Conservation (phyloP, 2,113 vertebrate species). For the Hylia prasina region DNA sequence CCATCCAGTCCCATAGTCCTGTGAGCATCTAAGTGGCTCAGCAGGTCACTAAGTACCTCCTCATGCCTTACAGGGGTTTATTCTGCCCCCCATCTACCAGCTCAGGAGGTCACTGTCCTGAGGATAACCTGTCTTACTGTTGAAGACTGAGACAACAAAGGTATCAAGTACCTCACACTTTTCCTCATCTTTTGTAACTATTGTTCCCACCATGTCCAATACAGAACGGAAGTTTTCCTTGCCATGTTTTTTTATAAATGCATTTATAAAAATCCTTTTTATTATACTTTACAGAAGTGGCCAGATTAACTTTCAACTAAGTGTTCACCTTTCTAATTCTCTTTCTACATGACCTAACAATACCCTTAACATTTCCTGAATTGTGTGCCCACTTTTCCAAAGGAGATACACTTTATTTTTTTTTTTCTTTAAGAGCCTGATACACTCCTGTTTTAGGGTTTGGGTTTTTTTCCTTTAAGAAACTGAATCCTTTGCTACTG, state of each 20-base stretch:
- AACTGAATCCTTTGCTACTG: not conserved
- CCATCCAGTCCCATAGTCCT: not conserved
- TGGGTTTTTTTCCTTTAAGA: not conserved
- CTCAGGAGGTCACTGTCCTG: not conserved
- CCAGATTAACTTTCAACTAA: not conserved
- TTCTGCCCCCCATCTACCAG: not conserved
- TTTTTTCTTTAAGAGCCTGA: not conserved
- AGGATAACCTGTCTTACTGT: not conserved
- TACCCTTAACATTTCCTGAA: not conserved
- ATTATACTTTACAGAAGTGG: not conserved
- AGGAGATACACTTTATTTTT: not conserved
- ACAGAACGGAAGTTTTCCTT: not conserved
- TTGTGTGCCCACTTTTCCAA: not conserved
- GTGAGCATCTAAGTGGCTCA: not conserved
- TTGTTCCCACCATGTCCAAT: not conserved
- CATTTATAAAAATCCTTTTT: not conserved
- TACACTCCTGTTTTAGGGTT: too few species aligned
- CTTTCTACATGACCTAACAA: not conserved
- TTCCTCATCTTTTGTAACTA: not conserved
- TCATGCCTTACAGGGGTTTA: not conserved
- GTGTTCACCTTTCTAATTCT: not conserved
- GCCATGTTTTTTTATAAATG: accelerated
- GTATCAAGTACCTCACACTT: not conserved
- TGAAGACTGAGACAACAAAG: not conserved
- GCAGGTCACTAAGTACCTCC: not conserved